Conservation (phyloP, 2,797 vertebrate species). For the Dallia pectoralis region DNA sequence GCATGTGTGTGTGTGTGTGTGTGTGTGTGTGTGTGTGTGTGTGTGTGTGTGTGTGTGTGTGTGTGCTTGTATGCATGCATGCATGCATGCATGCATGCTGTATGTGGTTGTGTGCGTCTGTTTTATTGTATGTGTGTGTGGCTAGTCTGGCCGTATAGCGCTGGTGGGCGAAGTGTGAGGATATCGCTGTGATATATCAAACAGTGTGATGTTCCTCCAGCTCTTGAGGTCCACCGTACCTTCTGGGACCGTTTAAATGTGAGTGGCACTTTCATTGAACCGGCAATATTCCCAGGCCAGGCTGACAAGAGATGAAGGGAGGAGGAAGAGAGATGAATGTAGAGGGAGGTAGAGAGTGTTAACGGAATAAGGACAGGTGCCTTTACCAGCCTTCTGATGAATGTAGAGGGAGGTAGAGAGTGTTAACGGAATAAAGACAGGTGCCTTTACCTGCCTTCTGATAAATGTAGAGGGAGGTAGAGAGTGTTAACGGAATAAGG, state of each 20-base stretch:
- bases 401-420: neutral
- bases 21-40: slow-evolving; percentile 7
- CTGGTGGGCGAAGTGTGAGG: slow-evolving; percentile 32
- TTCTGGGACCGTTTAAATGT: slow-evolving; percentile 47
- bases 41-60: neutral
- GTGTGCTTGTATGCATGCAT: slow-evolving; percentile 4
- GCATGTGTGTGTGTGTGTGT: slow-evolving; percentile 17
- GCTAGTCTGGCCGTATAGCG: slow-evolving; percentile 3
- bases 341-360: no score
- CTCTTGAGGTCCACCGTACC: slow-evolving; percentile 48
- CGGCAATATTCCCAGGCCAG: slow-evolving; percentile 30
- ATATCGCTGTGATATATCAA: slow-evolving; percentile 30
- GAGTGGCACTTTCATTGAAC: slow-evolving; percentile 35
- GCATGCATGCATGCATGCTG: slow-evolving; percentile 16
- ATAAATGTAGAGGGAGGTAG: neutral
- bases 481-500: no score
- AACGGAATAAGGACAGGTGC: no score
- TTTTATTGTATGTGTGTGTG: slow-evolving; percentile 10
- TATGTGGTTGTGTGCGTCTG: neutral
- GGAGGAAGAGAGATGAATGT: neutral
- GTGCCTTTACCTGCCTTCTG: no score
- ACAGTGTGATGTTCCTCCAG: slow-evolving; percentile 35
- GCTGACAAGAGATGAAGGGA: slow-evolving; percentile 23
- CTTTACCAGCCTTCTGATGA: neutral
- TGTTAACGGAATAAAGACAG: no score